These are phyloP conservation scores for Oncopodura yosiiana DNA, from an alignment of 1,140 invertebrate species.

Conservation along the genomic window DNA sequence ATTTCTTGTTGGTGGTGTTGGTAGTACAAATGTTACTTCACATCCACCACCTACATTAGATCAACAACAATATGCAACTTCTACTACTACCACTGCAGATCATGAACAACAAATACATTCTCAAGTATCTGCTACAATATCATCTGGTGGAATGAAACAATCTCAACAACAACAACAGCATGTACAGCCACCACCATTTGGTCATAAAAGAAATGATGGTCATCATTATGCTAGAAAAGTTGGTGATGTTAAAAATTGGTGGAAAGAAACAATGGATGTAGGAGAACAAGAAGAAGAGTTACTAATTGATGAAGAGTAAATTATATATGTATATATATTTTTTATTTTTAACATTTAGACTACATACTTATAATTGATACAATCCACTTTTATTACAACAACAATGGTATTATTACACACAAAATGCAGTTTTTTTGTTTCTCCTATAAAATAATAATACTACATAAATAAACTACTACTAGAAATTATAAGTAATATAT, in stretches of 20 bases:
- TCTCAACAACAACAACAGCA: neutral
- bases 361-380: too few species aligned
- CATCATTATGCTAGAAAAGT: constrained; percentile 21
- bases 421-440: too few species aligned
- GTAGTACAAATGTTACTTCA: neutral
- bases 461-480: too few species aligned
- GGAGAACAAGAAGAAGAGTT: too few species aligned
- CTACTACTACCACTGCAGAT: neutral
- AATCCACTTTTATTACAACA: too few species aligned
- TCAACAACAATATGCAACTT: constrained; percentile 15
- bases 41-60: constrained; percentile 21
- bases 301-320: too few species aligned
- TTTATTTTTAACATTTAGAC: too few species aligned
- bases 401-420: too few species aligned
- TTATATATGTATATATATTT: too few species aligned
- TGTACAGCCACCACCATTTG: neutral
- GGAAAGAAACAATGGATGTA: constrained; percentile 16
- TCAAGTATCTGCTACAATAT: neutral
- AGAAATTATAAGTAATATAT: too few species aligned
- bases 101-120: neutral
- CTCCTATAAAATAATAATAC: too few species aligned
- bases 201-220: constrained; percentile 9
- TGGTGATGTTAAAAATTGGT: constrained; percentile 32
- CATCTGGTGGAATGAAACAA: constrained; percentile 4
- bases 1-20: constrained; percentile 23